These are phyloP conservation scores for Heliocidaris erythrogramma DNA, from an alignment of 35 echinoderm and acorn worm species.

Conservation along the genomic window DNA sequence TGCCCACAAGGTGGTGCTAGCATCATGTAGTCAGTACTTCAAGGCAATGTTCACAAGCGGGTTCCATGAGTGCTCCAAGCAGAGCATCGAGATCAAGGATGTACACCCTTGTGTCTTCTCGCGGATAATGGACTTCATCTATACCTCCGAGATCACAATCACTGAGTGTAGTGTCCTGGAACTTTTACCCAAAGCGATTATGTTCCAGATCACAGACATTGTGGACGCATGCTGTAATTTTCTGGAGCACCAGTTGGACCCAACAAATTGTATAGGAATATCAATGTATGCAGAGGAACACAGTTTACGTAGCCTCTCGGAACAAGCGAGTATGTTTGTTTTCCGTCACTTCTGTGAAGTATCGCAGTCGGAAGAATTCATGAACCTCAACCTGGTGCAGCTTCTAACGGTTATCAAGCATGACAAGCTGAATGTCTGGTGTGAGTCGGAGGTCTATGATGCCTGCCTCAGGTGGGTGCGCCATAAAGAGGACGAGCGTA, in stretches of 20 bases:
- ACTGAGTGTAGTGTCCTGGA: slow-evolving; percentile 83
- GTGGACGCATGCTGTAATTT: slow-evolving; percentile 87
- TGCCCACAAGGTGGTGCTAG: slow-evolving; percentile 86
- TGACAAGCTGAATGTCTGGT: slow-evolving; percentile 92
- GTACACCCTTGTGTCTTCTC: slow-evolving; percentile 91
- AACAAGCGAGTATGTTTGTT: slow-evolving; percentile 72
- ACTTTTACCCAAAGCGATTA: slow-evolving; percentile 86
- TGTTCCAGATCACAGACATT: slow-evolving; percentile 87
- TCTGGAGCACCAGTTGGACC: slow-evolving; percentile 87
- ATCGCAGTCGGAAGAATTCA: slow-evolving; percentile 88
- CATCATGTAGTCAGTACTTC: slow-evolving; percentile 92
- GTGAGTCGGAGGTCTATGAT: slow-evolving; percentile 94
- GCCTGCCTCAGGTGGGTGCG: slow-evolving; percentile 89
- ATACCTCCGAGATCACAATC: slow-evolving; percentile 84
- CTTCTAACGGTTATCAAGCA: slow-evolving; percentile 72
- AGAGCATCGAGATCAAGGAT: slow-evolving; percentile 84
- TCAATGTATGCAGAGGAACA: slow-evolving; percentile 85
- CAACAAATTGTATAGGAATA: slow-evolving; percentile 91
- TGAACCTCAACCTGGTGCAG: slow-evolving; percentile 82
- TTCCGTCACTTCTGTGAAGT: slow-evolving; percentile 90
- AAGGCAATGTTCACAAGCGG: slow-evolving; percentile 95
- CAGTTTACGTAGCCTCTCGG: slow-evolving; percentile 62
- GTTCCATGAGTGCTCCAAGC: slow-evolving; percentile 84
- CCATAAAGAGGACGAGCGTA: slow-evolving; percentile 68
- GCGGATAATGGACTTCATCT: slow-evolving; percentile 89